Conservation (phyloP, 2,113 vertebrate genomes). For the Canis aureus region DNA sequence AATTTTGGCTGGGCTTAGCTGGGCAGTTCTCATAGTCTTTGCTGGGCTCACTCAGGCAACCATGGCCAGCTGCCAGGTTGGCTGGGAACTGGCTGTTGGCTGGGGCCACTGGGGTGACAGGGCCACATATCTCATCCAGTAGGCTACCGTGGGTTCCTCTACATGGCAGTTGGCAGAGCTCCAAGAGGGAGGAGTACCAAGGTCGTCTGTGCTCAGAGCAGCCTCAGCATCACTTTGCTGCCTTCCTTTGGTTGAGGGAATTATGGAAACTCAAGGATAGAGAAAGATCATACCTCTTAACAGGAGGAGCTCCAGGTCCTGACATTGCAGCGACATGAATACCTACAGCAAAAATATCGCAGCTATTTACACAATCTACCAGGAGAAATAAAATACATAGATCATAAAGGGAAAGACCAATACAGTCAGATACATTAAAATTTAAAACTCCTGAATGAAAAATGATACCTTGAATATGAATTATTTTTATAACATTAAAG, state of each 20-base stretch:
- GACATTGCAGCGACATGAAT: no score
- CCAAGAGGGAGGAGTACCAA: neutral
- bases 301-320: neutral
- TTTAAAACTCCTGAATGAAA: neutral
- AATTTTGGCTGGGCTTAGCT: neutral
- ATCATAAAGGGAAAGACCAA: neutral
- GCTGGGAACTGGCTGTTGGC: neutral
- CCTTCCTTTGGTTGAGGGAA: neutral
- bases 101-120: neutral
- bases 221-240: neutral
- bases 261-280: neutral
- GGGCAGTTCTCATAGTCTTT: neutral
- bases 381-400: neutral
- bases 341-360: fast-evolving
- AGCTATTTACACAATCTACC: neutral
- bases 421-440: neutral
- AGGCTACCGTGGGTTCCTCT: neutral
- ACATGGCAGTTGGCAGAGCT: neutral
- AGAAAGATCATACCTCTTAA: neutral
- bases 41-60: neutral
- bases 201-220: neutral
- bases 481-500: neutral
- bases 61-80: neutral
- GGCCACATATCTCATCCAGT: neutral
- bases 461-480: neutral